A percentile compares a stretch with the other conserved stretches of the same genome.
Conservation (phyloP, 2,113 vertebrate species). For the Macheiramphus alcinus region DNA sequence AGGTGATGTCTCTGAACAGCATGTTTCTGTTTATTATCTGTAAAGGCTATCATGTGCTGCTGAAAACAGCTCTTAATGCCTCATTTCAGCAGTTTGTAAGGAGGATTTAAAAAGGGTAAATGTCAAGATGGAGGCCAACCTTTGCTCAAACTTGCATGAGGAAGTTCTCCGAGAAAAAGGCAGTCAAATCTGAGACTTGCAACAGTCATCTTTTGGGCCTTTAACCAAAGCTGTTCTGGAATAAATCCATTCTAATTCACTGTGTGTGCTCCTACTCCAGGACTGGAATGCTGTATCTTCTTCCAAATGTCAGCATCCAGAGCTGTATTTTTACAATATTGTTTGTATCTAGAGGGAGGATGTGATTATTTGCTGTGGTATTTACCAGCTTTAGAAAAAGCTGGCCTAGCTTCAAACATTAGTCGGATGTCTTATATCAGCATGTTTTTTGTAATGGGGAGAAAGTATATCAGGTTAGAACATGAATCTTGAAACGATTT, state of each 20-base stretch:
- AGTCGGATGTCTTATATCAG: not conserved
- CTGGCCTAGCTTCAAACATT: not conserved
- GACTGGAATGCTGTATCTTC: not conserved
- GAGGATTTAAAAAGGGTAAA: not conserved
- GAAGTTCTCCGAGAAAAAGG: not conserved
- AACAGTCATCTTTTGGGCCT: not conserved
- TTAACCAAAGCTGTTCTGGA: not conserved
- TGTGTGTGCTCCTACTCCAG: not conserved
- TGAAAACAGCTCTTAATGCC: not conserved
- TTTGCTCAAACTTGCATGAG: not conserved
- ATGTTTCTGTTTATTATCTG: not conserved
- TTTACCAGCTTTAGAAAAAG: not conserved
- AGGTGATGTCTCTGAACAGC: not conserved
- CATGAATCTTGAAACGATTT: rapidly evolving
- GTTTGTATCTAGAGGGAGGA: not conserved
- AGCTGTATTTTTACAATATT: not conserved
- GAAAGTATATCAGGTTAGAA: not conserved
- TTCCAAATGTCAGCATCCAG: not conserved
- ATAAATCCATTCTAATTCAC: not conserved
- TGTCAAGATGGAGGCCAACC: not conserved
- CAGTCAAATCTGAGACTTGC: not conserved
- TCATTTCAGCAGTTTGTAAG: not conserved
- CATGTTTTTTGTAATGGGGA: not conserved
- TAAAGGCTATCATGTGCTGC: not conserved
- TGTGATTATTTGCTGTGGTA: not conserved